Base-by-base conservation (phyloP, 2,888 invertebrate species). In the Drosophila nr. perissopoda region DNA sequence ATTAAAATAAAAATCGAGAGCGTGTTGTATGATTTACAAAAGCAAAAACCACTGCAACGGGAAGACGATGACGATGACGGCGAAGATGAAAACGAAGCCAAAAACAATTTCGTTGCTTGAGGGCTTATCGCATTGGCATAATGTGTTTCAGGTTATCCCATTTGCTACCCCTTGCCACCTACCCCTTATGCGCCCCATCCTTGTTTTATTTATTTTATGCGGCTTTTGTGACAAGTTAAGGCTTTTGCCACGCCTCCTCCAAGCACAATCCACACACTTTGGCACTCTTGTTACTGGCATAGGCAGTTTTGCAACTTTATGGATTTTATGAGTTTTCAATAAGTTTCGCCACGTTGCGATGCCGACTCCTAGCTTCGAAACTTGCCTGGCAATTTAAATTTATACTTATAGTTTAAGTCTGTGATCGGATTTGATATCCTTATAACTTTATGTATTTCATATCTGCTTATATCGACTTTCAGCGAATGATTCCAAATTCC, bases 1-100 rank as follows among this genome's bases (percentile, higher is more conserved):
- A 85, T 85, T 88, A 88, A 85, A 84, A 87, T 84, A 84, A 84
- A 84, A 88, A 88, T 87, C 84, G 88, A 88, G 76, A 83, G 88
- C 79, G 84, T 87, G 87, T 84, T 84, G 87, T 87, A 84, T 84
- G 84, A 84, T 87, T 84, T 80, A 82, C 82, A 80, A 80, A 78
- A 79, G 74, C 69, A 68, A 65, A 46, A n/a, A 13, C 16, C 56
- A 46, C n/a, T 48, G 27, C 21, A 49, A 51, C 40, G 31, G 29
- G 27, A 46, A 38, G 49, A 58, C 65, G 38, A 42, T 21, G 42
- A 6, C 34, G 18, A 18, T 6, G 18, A 38, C 38, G 38, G 18
- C 18, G 38, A 21, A 52, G 52, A 21, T 16, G 33, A 29, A 25
- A 54, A 42, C 42, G 48, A 51, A 60, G 46, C 51, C 56, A 66